Conservation (phyloP, 2,797 vertebrate species). For the Antrozous pallidus region DNA sequence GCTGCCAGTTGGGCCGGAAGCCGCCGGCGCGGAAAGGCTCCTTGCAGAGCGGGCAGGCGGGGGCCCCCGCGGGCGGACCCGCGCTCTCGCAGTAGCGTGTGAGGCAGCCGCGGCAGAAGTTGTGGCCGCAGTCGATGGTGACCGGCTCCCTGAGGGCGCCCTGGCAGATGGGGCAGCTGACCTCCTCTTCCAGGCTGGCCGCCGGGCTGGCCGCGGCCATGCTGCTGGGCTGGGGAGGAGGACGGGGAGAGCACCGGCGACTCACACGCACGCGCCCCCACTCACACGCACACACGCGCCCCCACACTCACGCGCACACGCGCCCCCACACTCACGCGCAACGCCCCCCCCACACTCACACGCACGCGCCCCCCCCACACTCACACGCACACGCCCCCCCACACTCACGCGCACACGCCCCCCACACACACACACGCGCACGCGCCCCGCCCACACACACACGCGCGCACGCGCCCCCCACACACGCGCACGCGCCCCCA, state of each 20-base stretch:
- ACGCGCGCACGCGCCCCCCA: background rate
- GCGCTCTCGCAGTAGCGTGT: constrained; percentile 78
- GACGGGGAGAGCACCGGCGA: background rate
- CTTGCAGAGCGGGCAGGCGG: constrained; percentile 81
- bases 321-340: background rate
- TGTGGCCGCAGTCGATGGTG: constrained; percentile 83
- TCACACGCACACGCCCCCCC: no score
- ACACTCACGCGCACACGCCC: background rate
- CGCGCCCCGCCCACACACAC: no score
- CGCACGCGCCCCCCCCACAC: background rate
- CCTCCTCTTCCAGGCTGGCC: constrained; percentile 75
- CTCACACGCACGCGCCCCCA: background rate
- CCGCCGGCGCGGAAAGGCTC: constrained; percentile 76
- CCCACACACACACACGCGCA: background rate
- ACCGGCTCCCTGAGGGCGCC: constrained; percentile 80
- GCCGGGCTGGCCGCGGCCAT: constrained; percentile 63
- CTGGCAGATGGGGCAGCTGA: constrained; percentile 81
- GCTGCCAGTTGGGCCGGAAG: constrained; percentile 81
- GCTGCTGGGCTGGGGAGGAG: background rate
- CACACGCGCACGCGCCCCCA: background rate
- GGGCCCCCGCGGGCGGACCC: constrained; percentile 69
- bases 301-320: background rate
- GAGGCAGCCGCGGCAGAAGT: constrained; percentile 80
- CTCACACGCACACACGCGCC: background rate
- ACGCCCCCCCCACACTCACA: background rate